phyloP scores from a whole-genome alignment of 2,113 vertebrate species.

The Trogon surrucura region DNA sequence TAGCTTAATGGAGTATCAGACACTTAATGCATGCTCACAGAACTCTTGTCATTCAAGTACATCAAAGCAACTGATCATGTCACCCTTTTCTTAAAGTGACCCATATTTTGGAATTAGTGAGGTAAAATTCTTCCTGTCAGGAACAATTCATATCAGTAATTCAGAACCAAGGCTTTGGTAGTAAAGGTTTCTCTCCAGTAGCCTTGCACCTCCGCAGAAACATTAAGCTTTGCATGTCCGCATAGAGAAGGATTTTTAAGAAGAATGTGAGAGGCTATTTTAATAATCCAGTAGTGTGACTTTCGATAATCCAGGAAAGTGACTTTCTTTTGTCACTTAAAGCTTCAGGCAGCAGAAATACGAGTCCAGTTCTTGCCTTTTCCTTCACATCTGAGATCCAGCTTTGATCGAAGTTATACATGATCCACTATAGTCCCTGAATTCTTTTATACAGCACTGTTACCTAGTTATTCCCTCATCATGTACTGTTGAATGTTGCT shows the following conservation, averaged over 20 bases:
- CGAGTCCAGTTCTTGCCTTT: neutral
- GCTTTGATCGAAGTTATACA: neutral
- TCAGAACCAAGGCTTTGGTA: neutral
- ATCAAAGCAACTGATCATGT: neutral
- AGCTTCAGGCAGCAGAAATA: neutral
- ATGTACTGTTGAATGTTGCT: neutral
- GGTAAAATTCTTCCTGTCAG: neutral
- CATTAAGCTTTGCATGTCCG: neutral
- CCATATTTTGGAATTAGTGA: neutral
- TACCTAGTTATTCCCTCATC: neutral
- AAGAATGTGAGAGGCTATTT: neutral
- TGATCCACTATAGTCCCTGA: rapidly evolving
- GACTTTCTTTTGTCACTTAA: neutral
- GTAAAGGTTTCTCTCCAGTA: neutral
- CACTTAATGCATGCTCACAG: neutral
- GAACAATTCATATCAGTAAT: neutral
- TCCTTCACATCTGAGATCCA: neutral
- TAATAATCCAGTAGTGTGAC: neutral
- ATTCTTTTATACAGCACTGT: neutral
- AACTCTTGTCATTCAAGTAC: neutral
- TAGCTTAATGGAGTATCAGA: neutral
- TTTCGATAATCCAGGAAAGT: neutral
- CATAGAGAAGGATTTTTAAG: neutral
- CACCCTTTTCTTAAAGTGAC: neutral
- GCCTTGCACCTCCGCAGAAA: neutral